Evolutionary conservation across 2,797 vertebrate genomes (phyloP).

Genomic region (Enteromius trimaculatus): DNA sequence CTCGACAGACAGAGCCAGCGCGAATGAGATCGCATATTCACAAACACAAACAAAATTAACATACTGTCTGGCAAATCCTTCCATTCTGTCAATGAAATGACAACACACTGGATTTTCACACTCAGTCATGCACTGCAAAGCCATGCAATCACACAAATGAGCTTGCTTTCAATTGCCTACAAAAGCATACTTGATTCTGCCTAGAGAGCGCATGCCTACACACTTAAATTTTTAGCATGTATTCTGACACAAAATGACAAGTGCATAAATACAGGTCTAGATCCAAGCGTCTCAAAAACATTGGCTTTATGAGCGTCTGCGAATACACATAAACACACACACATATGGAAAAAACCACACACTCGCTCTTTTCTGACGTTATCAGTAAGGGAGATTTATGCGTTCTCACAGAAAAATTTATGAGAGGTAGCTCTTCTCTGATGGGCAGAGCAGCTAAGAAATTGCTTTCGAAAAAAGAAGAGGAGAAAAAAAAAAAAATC

Average conservation of each 20-base stretch:
- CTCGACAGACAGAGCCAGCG: background rate
- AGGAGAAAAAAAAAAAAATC: slow-evolving; percentile 51
- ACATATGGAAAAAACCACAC: slow-evolving; percentile 37
- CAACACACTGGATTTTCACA: slow-evolving; percentile 17
- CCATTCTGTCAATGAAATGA: slow-evolving; percentile 29
- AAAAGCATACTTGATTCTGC: slow-evolving; percentile 24
- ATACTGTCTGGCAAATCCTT: slow-evolving; percentile 22
- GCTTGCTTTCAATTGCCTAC: slow-evolving; percentile 22
- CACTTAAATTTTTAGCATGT: slow-evolving; percentile 1
- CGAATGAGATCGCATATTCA: background rate
- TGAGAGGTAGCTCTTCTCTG: slow-evolving; percentile 75
- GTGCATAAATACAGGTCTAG: slow-evolving; percentile 51
- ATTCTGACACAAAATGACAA: slow-evolving; percentile 26
- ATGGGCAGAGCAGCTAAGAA: slow-evolving; percentile 74
- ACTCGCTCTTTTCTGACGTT: slow-evolving; percentile 74
- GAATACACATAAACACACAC: background rate
- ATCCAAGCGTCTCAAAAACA: slow-evolving; percentile 37
- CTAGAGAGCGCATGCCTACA: background rate
- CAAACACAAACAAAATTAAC: slow-evolving; percentile 13
- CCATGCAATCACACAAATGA: slow-evolving; percentile 23
- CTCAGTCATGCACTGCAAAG: slow-evolving; percentile 17
- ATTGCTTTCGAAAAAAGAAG: slow-evolving; percentile 71
- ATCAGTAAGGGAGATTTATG: slow-evolving; percentile 82
- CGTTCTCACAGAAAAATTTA: slow-evolving; percentile 79
- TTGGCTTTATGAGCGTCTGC: slow-evolving; percentile 29